Conservation (phyloP, 2,113 vertebrate genomes). For the Porphyrio hochstetteri region DNA sequence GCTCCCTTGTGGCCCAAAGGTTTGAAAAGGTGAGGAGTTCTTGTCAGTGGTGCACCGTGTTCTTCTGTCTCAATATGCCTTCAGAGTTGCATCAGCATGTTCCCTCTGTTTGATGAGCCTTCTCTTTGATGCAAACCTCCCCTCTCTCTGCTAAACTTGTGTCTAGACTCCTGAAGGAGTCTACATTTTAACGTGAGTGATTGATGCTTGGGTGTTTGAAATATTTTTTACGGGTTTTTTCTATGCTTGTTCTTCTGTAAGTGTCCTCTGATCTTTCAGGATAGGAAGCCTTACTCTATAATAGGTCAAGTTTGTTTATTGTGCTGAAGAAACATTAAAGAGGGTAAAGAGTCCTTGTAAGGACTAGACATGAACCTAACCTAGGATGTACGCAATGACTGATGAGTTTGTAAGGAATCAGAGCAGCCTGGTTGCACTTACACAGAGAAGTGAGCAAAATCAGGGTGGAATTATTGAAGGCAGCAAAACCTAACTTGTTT, state of each 20-base stretch:
- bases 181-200: fast-evolving
- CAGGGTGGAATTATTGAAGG: not conserved
- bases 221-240: not conserved
- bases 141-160: not conserved
- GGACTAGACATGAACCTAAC: not conserved
- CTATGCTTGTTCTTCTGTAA: not conserved
- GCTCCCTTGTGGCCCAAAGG: not conserved
- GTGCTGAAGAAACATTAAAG: not conserved
- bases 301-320: not conserved
- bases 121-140: not conserved
- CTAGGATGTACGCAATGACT: not conserved
- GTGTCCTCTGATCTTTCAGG: not conserved
- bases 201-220: not conserved
- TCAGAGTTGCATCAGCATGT: not conserved
- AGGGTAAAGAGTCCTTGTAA: not conserved
- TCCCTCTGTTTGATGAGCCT: not conserved
- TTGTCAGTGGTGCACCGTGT: no score
- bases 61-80: not conserved
- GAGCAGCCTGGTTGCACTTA: not conserved
- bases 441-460: not conserved
- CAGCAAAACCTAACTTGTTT: not conserved
- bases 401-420: not conserved
- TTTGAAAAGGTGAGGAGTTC: not conserved
- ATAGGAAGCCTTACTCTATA: not conserved
- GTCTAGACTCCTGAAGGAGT: not conserved